Evolutionary conservation across 2,888 invertebrate genomes (phyloP), one percentile per base, ranked within the genome.

Genomic region (Podabrus alpinus): DNA sequence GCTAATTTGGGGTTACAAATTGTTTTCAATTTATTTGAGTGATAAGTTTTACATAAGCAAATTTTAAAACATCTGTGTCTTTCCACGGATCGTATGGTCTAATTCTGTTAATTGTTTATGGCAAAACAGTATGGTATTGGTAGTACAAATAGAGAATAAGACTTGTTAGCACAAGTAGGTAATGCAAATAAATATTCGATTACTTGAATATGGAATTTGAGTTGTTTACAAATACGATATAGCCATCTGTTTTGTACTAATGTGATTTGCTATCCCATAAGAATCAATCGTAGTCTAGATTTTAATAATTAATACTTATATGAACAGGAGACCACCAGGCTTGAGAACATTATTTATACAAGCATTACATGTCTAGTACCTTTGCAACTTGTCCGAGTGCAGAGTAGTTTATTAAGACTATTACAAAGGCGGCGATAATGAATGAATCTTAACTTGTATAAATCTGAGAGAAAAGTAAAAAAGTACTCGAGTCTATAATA

Each of bases 1-100:
- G 77, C 29, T 77, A 74, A 77, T 77, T 77, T 73, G 74, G 77
- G 77, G 74, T 75, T 75, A 77, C 77, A 75, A 77, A 77, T 77
- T 71, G 74, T 62, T 74, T 75, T 73, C 75, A 70, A 72, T 77
- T 75, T 77, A 25, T 73, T 73, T 68, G 66, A 67, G 71, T 17
- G 71, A 72, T 72, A 45, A 59, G 17, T 64, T 69, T 66, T 71
- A 19, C 17, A 19, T 60, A 62, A 16, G 19, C 62, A 60, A 21
- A 69, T 62, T 17, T 61, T 62, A 71, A 16, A 21, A 59, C 59
- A 71, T 64, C 64, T 68, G 74, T 19, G 70, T 25, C 25, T 21
- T 45, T 62, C 25, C 68, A n/a, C 10, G 61, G 59, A 45, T 45
- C 45, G 45, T 9, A 45, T 45, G 45, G 5, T 45, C 45, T 45